Conservation (phyloP, 2,797 vertebrate species). For the Macroramphosus scolopax region DNA sequence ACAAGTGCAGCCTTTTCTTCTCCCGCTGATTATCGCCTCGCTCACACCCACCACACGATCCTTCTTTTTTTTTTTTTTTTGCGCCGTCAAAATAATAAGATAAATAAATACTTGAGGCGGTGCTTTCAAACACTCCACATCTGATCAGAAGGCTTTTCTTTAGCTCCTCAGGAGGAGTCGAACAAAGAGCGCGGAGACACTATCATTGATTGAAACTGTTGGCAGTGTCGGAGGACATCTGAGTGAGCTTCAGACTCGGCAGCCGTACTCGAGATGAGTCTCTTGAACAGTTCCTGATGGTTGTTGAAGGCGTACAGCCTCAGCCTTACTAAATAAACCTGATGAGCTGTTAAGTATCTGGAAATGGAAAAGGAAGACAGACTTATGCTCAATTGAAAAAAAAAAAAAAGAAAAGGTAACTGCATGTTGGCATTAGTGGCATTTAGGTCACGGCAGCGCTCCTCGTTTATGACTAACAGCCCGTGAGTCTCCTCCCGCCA, state of each 20-base stretch:
- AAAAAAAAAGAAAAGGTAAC: too few relatives aligned
- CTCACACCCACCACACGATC: too few relatives aligned
- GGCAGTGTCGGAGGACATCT: constrained; percentile 46
- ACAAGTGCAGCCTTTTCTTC: constrained; percentile 11
- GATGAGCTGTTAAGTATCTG: constrained; percentile 49
- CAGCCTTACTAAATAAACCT: constrained; percentile 34
- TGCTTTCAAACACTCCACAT: constrained; percentile 34
- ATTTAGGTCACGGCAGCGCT: constrained; percentile 59
- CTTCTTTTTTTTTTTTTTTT: constrained; percentile 17
- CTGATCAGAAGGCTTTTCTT: too few relatives aligned
- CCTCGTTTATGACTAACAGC: constrained; percentile 44
- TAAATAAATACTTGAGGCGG: constrained; percentile 47
- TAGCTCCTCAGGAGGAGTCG: too few relatives aligned
- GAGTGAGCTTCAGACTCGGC: constrained; percentile 39
- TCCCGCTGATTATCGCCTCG: too few relatives aligned
- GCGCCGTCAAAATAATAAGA: constrained; percentile 38
- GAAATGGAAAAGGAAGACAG: constrained; percentile 46
- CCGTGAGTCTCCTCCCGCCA: constrained; percentile 44
- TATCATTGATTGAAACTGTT: constrained; percentile 57
- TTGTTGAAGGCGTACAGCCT: constrained; percentile 20
- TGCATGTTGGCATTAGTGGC: constrained; percentile 52
- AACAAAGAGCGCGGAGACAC: too few relatives aligned
- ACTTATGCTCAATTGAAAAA: constrained; percentile 31
- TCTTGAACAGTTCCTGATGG: constrained; percentile 39
- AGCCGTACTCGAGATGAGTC: constrained; percentile 36